phyloP scores from a whole-genome alignment of 2,797 vertebrate species.

The Myotis pilosus region DNA sequence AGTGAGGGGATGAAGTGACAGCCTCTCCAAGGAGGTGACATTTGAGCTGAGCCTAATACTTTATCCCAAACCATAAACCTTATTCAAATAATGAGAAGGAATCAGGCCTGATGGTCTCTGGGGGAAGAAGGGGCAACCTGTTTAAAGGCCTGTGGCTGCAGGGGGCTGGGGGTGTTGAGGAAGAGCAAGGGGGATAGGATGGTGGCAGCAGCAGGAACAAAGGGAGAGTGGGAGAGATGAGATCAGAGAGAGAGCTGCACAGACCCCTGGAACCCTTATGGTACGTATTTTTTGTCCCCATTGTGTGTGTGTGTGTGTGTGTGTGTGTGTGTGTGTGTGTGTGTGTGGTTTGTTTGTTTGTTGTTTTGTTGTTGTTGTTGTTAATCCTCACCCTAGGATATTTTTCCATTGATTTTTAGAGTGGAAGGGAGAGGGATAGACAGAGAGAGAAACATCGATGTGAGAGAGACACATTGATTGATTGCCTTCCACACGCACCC shows the following conservation, averaged over 20 bases:
- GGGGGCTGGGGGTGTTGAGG: neutral
- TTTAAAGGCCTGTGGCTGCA: neutral
- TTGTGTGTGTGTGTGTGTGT: neutral
- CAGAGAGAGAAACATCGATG: too few species aligned
- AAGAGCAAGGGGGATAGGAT: slow-evolving; percentile 19
- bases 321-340: too few species aligned
- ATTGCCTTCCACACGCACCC: too few species aligned
- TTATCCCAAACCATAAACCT: neutral
- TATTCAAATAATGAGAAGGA: slow-evolving; percentile 7
- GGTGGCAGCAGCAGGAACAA: neutral
- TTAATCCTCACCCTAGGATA: too few species aligned
- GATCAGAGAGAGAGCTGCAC: slow-evolving; percentile 56
- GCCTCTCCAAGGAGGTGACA: slow-evolving; percentile 53
- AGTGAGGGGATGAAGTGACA: neutral
- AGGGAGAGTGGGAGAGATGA: neutral
- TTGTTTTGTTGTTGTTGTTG: too few species aligned
- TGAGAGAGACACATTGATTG: too few species aligned
- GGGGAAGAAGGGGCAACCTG: neutral
- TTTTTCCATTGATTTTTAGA: too few species aligned
- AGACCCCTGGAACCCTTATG: neutral
- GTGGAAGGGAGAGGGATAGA: too few species aligned
- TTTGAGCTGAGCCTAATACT: slow-evolving; percentile 38
- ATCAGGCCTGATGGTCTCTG: neutral
- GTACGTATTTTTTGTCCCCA: neutral
- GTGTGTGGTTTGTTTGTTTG: too few species aligned